These are phyloP conservation scores for Cataglyphis altisquamis DNA, from an alignment of 2,888 invertebrate species.

Conservation along the genomic window DNA sequence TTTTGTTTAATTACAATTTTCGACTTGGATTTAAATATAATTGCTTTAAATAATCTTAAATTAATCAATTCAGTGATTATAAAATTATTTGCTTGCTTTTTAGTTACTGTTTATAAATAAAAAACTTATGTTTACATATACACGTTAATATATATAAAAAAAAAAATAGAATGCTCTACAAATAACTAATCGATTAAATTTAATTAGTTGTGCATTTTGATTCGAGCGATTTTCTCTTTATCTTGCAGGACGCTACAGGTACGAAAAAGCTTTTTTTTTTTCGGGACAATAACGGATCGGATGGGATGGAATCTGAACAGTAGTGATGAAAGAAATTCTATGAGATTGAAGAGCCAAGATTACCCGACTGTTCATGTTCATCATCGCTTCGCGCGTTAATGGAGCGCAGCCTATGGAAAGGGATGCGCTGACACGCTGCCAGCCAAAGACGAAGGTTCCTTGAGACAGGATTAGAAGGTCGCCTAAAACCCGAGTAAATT, in stretches of 20 bases:
- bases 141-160: background rate
- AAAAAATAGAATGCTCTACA: background rate
- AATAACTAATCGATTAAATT: background rate
- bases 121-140: background rate
- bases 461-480: constrained; percentile 62
- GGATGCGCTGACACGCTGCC: constrained; percentile 45
- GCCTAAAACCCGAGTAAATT: constrained; percentile 38
- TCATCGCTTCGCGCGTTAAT: constrained; percentile 59
- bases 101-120: background rate
- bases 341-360: constrained; percentile 56
- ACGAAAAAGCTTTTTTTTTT: background rate
- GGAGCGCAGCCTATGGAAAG: constrained; percentile 44
- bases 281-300: constrained; percentile 1
- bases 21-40: background rate
- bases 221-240: constrained; percentile 23
- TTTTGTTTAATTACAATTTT: background rate
- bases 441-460: constrained; percentile 47
- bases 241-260: constrained; percentile 51
- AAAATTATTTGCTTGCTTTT: background rate
- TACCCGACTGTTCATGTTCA: constrained; percentile 64
- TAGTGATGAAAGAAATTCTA: constrained; percentile 40
- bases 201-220: constrained; percentile 23
- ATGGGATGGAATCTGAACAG: background rate
- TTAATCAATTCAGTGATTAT: background rate
- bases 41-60: background rate